Conservation (phyloP, 2,888 invertebrate genomes). For the Carcina quercana region DNA sequence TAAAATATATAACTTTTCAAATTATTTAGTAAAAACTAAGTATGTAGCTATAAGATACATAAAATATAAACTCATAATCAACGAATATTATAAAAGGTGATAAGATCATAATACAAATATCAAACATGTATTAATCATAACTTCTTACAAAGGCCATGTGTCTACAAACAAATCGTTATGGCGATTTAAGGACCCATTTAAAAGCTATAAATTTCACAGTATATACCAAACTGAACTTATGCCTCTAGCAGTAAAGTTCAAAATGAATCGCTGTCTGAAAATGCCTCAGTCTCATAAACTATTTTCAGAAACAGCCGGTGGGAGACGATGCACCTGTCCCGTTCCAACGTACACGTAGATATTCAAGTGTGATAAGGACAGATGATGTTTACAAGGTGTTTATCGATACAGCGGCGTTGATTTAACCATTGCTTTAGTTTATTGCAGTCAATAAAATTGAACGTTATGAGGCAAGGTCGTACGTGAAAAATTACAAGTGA, state of each 20-base stretch:
- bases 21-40: no score
- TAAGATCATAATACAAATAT: conserved; percentile 9
- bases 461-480: conserved; percentile 74
- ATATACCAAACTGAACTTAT: conserved; percentile 25
- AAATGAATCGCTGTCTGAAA: conserved; percentile 21
- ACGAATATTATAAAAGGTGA: conserved; percentile 2
- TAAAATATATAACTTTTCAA: no score
- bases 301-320: conserved; percentile 65
- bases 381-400: conserved; percentile 64
- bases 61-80: neutral
- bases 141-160: conserved; percentile 45
- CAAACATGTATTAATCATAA: conserved; percentile 48
- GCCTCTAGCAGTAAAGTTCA: conserved; percentile 24
- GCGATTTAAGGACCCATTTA: conserved; percentile 72
- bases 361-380: conserved; percentile 32
- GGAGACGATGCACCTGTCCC: conserved; percentile 39
- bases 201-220: conserved; percentile 57
- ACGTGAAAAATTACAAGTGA: conserved; percentile 59
- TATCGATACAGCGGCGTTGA: conserved; percentile 70
- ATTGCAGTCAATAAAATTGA: conserved; percentile 74
- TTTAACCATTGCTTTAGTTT: conserved; percentile 73
- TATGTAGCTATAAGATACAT: neutral
- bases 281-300: conserved; percentile 63
- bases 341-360: conserved; percentile 21
- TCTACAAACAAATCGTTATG: conserved; percentile 73